Evolutionary conservation across 2,113 vertebrate species (phyloP), one percentile per base, ranked within the genome.

Genomic region (Nothobranchius kuhntae): DNA sequence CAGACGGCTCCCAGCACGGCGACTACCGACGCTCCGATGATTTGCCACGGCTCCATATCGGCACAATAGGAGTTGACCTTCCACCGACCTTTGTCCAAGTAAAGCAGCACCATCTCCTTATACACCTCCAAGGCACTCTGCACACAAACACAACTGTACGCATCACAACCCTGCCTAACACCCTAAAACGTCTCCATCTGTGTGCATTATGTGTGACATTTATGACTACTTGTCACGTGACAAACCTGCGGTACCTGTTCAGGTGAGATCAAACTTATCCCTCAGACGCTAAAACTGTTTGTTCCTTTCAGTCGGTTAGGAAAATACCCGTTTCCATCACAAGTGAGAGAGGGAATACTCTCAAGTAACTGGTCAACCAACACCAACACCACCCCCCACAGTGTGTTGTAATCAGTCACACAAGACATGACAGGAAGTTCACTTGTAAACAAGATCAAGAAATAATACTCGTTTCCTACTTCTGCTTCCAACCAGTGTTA

Each of bases 21-120:
- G 57, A 91, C 13, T 36, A 94, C 44, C 0, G 95, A 94, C 30
- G 84, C 67, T 0, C 68, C 91, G 12, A 98, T 92, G 36, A 98
- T 87, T 79, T 97, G 94, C 96, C 96, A 98, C 3, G 97, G 93
- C 54, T 98, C 96, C 2, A 95, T 86, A 21, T 90, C 88, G 1
- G 76, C 85, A 13, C 94, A 97, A 7, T 17, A 77, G 0, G 83
- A 78, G 14, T 98, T 98, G 35, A 98, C 84, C 46, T 92, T 92
- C 78, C 68, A 81, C 9, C 90, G 94, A 48, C 90, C 92, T 48
- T 93, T 91, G 65, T 94, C 93, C 77, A 93, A 80, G 0, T 97
- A 98, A 46, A 93, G 83, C 83, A 95, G 91, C 8, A 96, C 53
- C 91, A 96, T 92, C 74, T 98, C 95, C 66, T 91, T 92, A 71